Evolutionary conservation across 2,113 vertebrate genomes (phyloP).

Genomic region (Calidris pygmaea): DNA sequence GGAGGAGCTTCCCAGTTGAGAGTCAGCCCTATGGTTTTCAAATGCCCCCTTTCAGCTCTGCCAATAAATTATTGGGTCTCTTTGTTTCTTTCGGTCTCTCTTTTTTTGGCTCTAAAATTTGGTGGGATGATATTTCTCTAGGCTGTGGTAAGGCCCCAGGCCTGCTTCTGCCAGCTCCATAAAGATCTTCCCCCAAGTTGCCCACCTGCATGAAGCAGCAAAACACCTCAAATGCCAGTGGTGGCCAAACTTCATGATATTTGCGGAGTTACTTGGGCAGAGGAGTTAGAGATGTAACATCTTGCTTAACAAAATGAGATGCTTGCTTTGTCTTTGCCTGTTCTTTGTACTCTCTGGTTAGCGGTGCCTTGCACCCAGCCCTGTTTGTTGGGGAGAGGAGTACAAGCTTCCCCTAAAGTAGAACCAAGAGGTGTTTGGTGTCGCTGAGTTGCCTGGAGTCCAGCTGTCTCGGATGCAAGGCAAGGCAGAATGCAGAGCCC

Average conservation of each 20-base stretch:
- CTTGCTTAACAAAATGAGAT: background rate
- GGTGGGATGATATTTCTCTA: background rate
- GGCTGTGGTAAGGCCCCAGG: background rate
- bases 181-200: background rate
- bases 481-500: background rate
- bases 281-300: background rate
- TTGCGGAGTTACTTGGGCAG: background rate
- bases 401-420: background rate
- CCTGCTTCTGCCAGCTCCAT: background rate
- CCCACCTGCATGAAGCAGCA: background rate
- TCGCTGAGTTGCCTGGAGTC: background rate
- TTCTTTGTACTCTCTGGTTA: background rate
- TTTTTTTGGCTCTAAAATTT: background rate
- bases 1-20: slow-evolving; percentile 61
- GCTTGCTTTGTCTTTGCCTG: background rate
- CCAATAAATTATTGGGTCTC: slow-evolving; percentile 76
- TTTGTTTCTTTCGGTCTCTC: slow-evolving; percentile 58
- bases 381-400: background rate
- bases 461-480: background rate
- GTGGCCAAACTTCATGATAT: background rate
- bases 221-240: background rate
- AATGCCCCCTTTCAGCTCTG: slow-evolving; percentile 65
- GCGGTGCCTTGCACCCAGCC: background rate
- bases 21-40: slow-evolving; percentile 58
- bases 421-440: background rate